Base-by-base conservation (phyloP, 1,140 invertebrate species). In the Musca vetustissima region DNA sequence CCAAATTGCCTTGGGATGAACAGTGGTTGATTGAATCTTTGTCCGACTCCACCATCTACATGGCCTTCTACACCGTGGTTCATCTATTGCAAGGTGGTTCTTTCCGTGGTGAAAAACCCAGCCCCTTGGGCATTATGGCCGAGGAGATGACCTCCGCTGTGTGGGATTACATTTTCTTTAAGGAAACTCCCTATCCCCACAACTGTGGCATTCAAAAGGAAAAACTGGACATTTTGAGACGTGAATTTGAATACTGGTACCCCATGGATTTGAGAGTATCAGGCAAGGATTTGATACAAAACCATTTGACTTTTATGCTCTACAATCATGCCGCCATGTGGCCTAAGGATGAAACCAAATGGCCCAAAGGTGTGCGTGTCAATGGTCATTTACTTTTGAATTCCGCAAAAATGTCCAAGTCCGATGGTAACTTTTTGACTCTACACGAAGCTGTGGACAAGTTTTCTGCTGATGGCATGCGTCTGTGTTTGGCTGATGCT, bases 401-500 rank as follows among this genome's bases (percentile, higher is more conserved):
- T 83, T 98, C 96, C 1, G 90, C 97, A 9, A 99, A 99, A 89
- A 99, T 99, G 98, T 98, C 98, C 0, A 99, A 99, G 83, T 97
- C 95, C 0, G 98, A 98, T 68, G 98, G 98, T 17, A 99, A 99
- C 83, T 99, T 99, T 83, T 84, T 99, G 57, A 99, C 97, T 0
- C 85, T 99, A 0, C 82, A 85, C 24, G 95, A 99, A 74, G 95
- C 96, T 57, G 86, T 99, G 22, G 84, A 92, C 32, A 97, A 95
- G 78, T 99, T 96, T 84, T 98, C 96, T 48, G 97, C 98, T 2
- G 98, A 99, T 86, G 97, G 96, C 13, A 98, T 93, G 90, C 84
- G 97, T 69, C 80, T 98, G 19, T 94, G 94, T 71, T 82, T 99
- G 48, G 97, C 97, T 24, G 97, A 99, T 86, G 90, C 98, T 55